These are phyloP conservation scores for Morinoia aosen DNA, from an alignment of 2,888 invertebrate genomes.

Conservation along the genomic window DNA sequence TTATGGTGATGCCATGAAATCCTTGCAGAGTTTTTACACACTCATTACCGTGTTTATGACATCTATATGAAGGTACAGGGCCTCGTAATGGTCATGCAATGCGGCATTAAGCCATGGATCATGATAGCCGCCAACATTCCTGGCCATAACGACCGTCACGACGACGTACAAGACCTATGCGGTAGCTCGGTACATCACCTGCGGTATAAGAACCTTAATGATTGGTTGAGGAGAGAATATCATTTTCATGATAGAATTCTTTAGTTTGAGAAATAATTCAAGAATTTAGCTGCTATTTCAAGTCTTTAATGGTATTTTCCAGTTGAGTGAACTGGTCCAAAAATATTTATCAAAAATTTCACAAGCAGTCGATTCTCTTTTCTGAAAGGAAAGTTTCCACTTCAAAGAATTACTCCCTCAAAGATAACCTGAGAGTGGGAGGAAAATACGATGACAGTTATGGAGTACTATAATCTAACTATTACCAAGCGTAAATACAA, in stretches of 20 bases:
- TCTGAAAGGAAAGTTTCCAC: no score
- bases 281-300: neutral
- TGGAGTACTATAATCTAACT: no score
- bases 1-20: constrained; percentile 9
- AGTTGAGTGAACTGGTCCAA: no score
- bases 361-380: no score
- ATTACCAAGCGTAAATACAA: no score
- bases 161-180: neutral
- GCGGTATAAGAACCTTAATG: neutral
- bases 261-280: neutral
- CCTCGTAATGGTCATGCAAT: constrained; percentile 40
- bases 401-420: no score
- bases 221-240: neutral
- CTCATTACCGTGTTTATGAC: constrained; percentile 32
- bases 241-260: neutral
- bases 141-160: constrained; percentile 7
- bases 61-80: neutral
- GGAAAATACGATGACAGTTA: no score
- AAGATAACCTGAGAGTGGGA: no score
- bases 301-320: no score
- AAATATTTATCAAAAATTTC: no score
- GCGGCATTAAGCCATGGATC: constrained; percentile 6
- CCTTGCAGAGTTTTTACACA: neutral
- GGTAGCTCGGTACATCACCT: neutral
- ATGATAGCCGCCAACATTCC: neutral